A percentile compares a stretch with the other conserved stretches of the same genome.
phyloP scores from a whole-genome alignment of 2,797 vertebrate species.

The Mormyrops attenuatus region DNA sequence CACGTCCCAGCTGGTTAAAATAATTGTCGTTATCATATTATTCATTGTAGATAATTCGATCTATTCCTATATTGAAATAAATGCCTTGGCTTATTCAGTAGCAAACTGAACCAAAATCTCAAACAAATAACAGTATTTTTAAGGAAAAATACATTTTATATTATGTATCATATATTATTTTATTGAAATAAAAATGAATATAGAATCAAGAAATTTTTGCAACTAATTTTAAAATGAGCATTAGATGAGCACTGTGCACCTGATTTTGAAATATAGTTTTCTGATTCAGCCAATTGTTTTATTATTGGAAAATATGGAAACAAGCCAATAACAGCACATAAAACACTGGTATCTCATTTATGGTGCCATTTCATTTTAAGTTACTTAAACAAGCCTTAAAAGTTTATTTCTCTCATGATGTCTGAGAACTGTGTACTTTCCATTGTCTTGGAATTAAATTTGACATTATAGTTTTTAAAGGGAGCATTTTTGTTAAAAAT shows the following conservation, averaged over 20 bases:
- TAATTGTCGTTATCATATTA: neutral
- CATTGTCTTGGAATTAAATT: neutral
- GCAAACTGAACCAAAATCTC: neutral
- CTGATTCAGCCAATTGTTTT: neutral
- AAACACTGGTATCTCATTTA: neutral
- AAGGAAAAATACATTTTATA: neutral
- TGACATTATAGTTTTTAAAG: neutral
- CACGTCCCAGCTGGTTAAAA: neutral
- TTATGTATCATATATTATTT: neutral
- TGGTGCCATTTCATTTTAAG: neutral
- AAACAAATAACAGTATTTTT: neutral
- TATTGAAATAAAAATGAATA: neutral
- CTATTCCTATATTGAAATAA: neutral
- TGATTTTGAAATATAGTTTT: neutral
- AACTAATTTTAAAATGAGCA: neutral
- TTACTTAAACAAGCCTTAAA: neutral
- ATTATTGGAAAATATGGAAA: neutral
- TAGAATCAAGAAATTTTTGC: neutral
- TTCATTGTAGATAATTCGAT: neutral
- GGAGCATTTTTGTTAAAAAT: neutral
- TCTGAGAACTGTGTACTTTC: neutral
- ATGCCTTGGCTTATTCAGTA: neutral
- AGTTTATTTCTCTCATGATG: neutral
- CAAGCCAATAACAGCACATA: neutral
- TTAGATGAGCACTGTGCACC: neutral